Percentiles rank a stretch among this genome's conserved stretches.
phyloP scores from a whole-genome alignment of 2,113 vertebrate genomes.

The Centropus bengalensis region DNA sequence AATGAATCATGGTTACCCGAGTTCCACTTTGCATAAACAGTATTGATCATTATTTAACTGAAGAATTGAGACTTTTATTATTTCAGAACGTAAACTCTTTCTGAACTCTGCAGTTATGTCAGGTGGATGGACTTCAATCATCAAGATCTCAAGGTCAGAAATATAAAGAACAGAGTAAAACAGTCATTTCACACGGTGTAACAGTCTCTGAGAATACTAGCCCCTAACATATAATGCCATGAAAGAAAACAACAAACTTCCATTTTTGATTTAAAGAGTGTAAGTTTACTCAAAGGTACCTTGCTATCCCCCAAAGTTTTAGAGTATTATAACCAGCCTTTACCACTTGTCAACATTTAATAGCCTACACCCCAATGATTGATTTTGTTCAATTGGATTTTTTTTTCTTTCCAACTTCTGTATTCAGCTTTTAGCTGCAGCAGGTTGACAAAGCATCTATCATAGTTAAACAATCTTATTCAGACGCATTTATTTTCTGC shows the following conservation, averaged over 20 bases:
- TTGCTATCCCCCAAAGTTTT: conserved; percentile 61
- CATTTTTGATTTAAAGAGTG: conserved; percentile 46
- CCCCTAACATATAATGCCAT: conserved; percentile 2
- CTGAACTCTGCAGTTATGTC: neutral
- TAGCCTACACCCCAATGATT: conserved; percentile 49
- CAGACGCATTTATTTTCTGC: conserved; percentile 49
- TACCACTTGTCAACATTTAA: conserved; percentile 59
- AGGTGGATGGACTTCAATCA: neutral
- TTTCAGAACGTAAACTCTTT: neutral
- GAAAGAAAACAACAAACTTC: conserved; percentile 20
- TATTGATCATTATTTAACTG: neutral
- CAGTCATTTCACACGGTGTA: conserved; percentile 29
- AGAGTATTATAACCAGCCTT: conserved; percentile 29
- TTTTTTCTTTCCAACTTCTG: conserved; percentile 24
- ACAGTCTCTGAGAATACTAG: conserved; percentile 23
- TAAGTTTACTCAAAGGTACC: conserved; percentile 57
- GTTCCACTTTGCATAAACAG: neutral
- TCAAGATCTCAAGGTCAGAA: conserved; percentile 53
- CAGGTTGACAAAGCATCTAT: conserved; percentile 58
- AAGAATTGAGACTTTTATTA: neutral
- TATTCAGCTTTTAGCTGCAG: conserved; percentile 58
- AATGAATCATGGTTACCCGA: neutral
- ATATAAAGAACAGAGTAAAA: conserved; percentile 6
- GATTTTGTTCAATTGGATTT: conserved; percentile 28
- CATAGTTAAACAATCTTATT: conserved; percentile 55